A percentile compares a stretch with the other conserved stretches of the same genome.
Conservation (phyloP, 2,888 invertebrate species). For the Trichacis sp. region DNA sequence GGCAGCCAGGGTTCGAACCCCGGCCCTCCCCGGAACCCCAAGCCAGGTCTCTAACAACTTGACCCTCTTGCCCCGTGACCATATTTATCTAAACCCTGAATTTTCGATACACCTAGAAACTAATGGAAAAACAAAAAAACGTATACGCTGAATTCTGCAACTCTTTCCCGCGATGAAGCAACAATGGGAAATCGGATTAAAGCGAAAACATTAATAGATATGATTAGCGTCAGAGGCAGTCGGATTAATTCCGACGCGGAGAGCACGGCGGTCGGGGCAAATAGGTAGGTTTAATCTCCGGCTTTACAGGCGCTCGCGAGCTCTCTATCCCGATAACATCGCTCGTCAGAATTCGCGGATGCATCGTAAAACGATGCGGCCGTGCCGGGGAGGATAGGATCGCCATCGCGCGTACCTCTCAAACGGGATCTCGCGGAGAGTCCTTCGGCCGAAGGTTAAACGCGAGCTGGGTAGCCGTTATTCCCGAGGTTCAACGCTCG, state of each 20-base stretch:
- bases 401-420: constrained; percentile 13
- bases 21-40: too few species aligned
- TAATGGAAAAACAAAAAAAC: too few species aligned
- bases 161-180: background rate
- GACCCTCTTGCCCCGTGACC: too few species aligned
- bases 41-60: too few species aligned
- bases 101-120: too few species aligned
- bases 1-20: too few species aligned
- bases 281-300: constrained; percentile 7
- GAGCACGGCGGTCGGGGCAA: constrained; percentile 2
- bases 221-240: constrained; percentile 6
- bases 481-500: constrained; percentile 44
- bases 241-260: constrained; percentile 3
- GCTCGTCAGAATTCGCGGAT: background rate
- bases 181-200: constrained; percentile 2
- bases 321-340: background rate
- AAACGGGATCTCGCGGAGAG: constrained; percentile 38
- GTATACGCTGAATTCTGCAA: too few species aligned
- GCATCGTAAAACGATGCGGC: constrained; percentile 2
- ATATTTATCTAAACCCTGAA: too few species aligned
- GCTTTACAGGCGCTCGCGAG: background rate
- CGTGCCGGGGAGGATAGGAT: background rate
- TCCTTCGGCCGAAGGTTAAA: constrained; percentile 49
- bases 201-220: constrained; percentile 1
- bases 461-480: constrained; percentile 47